Conservation (phyloP, 2,797 vertebrate genomes). For the Alosa sapidissima region DNA sequence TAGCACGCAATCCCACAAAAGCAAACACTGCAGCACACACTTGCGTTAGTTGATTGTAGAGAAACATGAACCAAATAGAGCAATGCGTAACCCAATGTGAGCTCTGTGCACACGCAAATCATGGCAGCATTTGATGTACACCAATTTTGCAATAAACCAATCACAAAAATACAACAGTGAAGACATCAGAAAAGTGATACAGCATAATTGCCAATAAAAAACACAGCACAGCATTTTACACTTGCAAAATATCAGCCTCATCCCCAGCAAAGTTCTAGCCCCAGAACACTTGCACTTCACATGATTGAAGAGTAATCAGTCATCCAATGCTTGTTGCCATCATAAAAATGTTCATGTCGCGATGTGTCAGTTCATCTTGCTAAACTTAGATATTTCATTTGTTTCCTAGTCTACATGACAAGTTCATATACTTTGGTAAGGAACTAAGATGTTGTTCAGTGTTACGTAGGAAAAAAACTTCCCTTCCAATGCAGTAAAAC, state of each 20-base stretch:
- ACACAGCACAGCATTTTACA: slow-evolving; percentile 57
- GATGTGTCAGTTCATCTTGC: slow-evolving; percentile 30
- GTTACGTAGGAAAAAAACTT: slow-evolving; percentile 33
- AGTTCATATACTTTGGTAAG: slow-evolving; percentile 49
- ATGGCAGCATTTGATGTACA: slow-evolving; percentile 50
- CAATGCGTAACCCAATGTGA: slow-evolving; percentile 35
- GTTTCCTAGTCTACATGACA: slow-evolving; percentile 47
- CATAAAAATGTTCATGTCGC: not conserved
- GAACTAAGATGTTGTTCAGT: not conserved
- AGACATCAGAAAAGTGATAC: slow-evolving; percentile 48
- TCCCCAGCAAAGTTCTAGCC: slow-evolving; percentile 8
- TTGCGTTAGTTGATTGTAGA: slow-evolving; percentile 53
- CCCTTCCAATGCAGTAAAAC: slow-evolving; percentile 18
- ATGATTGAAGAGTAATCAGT: slow-evolving; percentile 43
- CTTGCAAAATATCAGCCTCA: slow-evolving; percentile 35
- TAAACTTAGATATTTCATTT: slow-evolving; percentile 23
- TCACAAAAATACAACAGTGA: slow-evolving; percentile 55
- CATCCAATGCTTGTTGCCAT: not conserved
- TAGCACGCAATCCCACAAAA: slow-evolving; percentile 36
- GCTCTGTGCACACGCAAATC: slow-evolving; percentile 47
- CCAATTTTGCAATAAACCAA: slow-evolving; percentile 43
- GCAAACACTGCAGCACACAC: slow-evolving; percentile 47
- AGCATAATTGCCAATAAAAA: slow-evolving; percentile 46
- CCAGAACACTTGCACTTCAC: slow-evolving; percentile 49
- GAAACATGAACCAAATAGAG: slow-evolving; percentile 45